Evolutionary conservation across 2,888 invertebrate genomes (phyloP).

Genomic region (Orthonevra nobilis): DNA sequence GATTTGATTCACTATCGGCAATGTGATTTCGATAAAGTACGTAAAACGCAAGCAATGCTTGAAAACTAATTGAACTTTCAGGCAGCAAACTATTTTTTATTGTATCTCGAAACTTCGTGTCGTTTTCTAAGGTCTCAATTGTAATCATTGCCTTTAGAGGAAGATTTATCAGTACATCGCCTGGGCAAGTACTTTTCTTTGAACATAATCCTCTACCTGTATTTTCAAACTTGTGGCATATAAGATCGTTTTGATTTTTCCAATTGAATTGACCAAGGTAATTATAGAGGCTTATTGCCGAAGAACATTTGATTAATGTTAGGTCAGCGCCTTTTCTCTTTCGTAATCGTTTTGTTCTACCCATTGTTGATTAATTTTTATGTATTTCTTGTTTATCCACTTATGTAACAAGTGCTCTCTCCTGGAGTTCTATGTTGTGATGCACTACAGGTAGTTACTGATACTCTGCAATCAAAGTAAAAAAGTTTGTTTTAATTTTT

Average conservation of each 20-base stretch:
- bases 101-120: conserved; percentile 81
- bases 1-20: conserved; percentile 80
- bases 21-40: conserved; percentile 85
- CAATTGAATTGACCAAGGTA: conserved; percentile 80
- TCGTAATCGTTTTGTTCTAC: conserved; percentile 52
- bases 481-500: not conserved
- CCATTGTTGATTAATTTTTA: conserved; percentile 28
- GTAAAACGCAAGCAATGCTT: conserved; percentile 88
- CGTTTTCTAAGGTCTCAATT: conserved; percentile 82
- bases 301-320: not conserved
- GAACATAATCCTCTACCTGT: conserved; percentile 90
- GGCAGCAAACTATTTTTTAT: conserved; percentile 71
- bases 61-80: conserved; percentile 82
- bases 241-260: conserved; percentile 82
- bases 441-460: conserved; percentile 16
- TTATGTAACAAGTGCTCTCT: conserved; percentile 52
- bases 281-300: conserved; percentile 69
- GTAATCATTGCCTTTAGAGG: conserved; percentile 84
- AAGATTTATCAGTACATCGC: conserved; percentile 83
- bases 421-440: conserved; percentile 32
- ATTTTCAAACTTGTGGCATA: conserved; percentile 82
- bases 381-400: not conserved
- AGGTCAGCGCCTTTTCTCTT: conserved; percentile 25
- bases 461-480: conserved; percentile 48
- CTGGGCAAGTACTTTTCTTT: conserved; percentile 81